A percentile compares a stretch with the other conserved stretches of the same genome.
Evolutionary conservation across 2,797 vertebrate genomes (phyloP).

Genomic region (Sparus aurata): DNA sequence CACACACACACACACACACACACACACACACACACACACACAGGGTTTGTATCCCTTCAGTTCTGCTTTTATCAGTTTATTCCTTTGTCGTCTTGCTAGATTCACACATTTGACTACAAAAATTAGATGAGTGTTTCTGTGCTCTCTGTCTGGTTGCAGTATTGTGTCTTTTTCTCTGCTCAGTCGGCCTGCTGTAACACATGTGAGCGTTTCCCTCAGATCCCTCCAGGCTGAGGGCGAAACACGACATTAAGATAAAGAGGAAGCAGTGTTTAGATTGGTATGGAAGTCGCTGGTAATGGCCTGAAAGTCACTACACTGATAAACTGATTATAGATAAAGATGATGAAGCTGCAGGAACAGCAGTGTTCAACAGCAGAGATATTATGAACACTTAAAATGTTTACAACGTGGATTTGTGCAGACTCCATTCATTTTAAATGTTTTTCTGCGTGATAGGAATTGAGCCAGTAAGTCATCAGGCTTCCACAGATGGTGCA

Average conservation of each 20-base stretch:
- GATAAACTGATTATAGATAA: neutral
- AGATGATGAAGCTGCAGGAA: neutral
- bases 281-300: slow-evolving; percentile 24
- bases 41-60: neutral
- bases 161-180: neutral
- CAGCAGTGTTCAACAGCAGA: neutral
- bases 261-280: slow-evolving; percentile 26
- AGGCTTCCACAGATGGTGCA: neutral
- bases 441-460: too few species aligned
- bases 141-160: too few species aligned
- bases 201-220: neutral
- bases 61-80: neutral
- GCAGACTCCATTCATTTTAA: too few species aligned
- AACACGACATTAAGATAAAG: slow-evolving; percentile 44
- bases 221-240: neutral
- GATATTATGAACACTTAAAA: neutral
- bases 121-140: neutral
- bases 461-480: neutral
- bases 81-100: neutral
- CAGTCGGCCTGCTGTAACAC: neutral
- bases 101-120: neutral
- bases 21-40: neutral
- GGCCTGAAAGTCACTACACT: neutral
- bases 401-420: too few species aligned
- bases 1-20: slow-evolving; percentile 8